These are phyloP conservation scores for Cinclus mexicanus DNA, from an alignment of 2,113 vertebrate species.

Conservation along the genomic window DNA sequence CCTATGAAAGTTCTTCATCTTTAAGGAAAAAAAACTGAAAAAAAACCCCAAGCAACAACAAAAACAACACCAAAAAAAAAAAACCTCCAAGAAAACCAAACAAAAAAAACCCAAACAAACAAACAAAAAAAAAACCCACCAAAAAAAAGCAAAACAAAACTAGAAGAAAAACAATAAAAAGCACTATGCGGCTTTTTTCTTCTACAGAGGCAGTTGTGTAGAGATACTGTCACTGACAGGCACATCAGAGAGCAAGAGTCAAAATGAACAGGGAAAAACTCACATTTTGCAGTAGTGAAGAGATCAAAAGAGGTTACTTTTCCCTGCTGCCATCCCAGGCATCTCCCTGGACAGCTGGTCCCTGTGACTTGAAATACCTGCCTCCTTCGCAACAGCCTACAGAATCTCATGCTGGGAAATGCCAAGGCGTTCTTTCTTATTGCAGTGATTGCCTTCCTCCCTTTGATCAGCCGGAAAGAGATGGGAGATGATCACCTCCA, in stretches of 20 bases:
- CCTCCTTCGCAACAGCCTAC: constrained; percentile 46
- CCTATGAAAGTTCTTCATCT: not conserved
- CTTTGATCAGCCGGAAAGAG: constrained; percentile 11
- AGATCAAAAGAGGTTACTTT: constrained; percentile 53
- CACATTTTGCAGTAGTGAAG: not conserved
- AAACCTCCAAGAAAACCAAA: not conserved
- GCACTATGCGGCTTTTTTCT: not conserved
- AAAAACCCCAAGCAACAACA: not conserved
- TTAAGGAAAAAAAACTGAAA: not conserved
- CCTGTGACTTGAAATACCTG: constrained; percentile 46
- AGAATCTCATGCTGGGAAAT: constrained; percentile 49
- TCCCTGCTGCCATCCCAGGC: not conserved
- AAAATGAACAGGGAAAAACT: not conserved
- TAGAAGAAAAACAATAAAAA: not conserved
- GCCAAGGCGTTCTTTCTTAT: not conserved
- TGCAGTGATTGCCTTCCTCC: not conserved
- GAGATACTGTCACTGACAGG: constrained; percentile 1
- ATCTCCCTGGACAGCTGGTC: constrained; percentile 36
- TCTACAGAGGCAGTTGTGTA: not conserved
- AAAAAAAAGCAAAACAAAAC: not conserved
- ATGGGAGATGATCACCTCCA: not conserved
- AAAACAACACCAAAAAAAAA: no score
- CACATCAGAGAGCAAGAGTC: constrained; percentile 20
- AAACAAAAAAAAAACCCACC: not conserved
- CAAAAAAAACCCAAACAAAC: accelerated